Evolutionary conservation across 2,888 invertebrate species (phyloP), one percentile per base, ranked within the genome.

Genomic region (Drosophila cognata): DNA sequence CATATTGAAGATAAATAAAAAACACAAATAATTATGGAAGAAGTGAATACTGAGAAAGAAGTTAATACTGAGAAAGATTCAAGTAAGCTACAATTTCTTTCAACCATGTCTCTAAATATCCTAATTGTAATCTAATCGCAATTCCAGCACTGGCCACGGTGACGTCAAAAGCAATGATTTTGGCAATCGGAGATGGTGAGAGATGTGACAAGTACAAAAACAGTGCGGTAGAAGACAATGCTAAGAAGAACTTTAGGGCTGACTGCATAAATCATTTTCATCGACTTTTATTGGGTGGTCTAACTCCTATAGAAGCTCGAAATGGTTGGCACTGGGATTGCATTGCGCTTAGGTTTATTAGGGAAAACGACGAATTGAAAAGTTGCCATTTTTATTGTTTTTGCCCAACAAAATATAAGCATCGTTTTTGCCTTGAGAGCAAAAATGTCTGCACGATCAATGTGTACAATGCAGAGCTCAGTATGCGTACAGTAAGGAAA

Each of bases 121-220:
- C 50, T 4, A 29, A 21, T 29, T 31, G n/a, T 43, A 16, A 21
- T 4, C 28, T 11, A 18, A 46, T 50, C 13, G 10, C 16, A 16
- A n/a, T 38, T 36, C 0, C 18, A 25, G 43, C n/a, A 18, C 0
- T 35, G 13, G 43, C n/a, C 7, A 11, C 16, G n/a, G 18, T 46
- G 1, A 41, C 29, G 2, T 29, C 33, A 1, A 61, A 52, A 38
- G 13, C 48, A 1, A 50, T 66, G 35, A 60, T 77, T 0, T 55
- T 77, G 59, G 6, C 57, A 5, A 77, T 77, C 33, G 63, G 63
- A 16, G 79, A 68, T 48, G 16, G 28, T 48, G 57, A 43, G 0
- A 38, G 68, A 33, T 10, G 18, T 18, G 11, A 10, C 1, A 29
- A 3, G 1, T 2, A 21, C 4, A 41, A 43, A 8, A 35, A 52